These are phyloP conservation scores for Tetranychus truncatus DNA, from an alignment of 2,888 invertebrate genomes.

Conservation along the genomic window DNA sequence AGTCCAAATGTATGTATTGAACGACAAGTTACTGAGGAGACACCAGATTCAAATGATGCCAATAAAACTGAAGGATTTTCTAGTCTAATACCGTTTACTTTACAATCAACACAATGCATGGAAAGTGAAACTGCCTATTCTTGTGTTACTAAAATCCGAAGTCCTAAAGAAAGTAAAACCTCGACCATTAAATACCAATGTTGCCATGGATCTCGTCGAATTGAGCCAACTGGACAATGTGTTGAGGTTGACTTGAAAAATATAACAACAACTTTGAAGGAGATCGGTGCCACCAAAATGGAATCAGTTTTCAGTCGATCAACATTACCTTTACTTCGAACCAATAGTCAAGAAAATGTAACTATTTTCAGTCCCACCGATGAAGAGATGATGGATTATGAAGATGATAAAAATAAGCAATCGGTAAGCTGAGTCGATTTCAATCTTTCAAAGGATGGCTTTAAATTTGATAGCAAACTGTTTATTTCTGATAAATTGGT, in stretches of 20 bases:
- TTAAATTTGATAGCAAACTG: not conserved
- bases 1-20: constrained; percentile 46
- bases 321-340: constrained; percentile 6
- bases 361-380: constrained; percentile 38
- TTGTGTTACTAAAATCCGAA: constrained; percentile 39
- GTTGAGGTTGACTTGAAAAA: constrained; percentile 40
- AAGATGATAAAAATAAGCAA: constrained; percentile 21
- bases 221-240: constrained; percentile 37
- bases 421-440: constrained; percentile 15
- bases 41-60: constrained; percentile 29
- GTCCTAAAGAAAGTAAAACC: constrained; percentile 44
- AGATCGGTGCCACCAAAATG: constrained; percentile 38
- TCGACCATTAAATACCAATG: constrained; percentile 46
- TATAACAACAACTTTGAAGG: constrained; percentile 38
- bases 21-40: constrained; percentile 37
- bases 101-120: constrained; percentile 26
- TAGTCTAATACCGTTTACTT: constrained; percentile 24
- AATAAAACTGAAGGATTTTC: constrained; percentile 32
- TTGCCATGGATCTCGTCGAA: constrained; percentile 44
- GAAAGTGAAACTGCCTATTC: constrained; percentile 35
- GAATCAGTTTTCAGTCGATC: constrained; percentile 19
- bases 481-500: no score
- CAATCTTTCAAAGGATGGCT: not conserved
- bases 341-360: constrained; percentile 27
- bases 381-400: constrained; percentile 33